Evolutionary conservation across 2,797 vertebrate species (phyloP), one percentile per base, ranked within the genome.

Genomic region (Hoplostethus mediterraneus): DNA sequence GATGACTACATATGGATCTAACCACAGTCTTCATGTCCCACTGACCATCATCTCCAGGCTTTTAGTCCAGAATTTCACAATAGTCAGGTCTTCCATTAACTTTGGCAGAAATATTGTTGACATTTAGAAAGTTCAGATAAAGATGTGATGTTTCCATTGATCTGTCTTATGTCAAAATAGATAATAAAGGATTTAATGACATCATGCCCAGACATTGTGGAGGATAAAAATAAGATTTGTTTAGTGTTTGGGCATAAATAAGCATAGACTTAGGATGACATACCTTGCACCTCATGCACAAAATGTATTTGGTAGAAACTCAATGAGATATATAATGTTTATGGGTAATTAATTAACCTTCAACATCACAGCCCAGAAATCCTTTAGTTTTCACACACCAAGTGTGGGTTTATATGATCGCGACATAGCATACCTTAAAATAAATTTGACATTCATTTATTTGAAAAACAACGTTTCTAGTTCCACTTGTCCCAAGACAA

Each of bases 391-490:
- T 49, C 8, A 13, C 45, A 13, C 45, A 16, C 3, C 3, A 6
- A 1, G 42, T 14, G 59, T 52, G 38, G 51, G 47, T 54, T 68
- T 58, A 61, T 31, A 79, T 77, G 57, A 72, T 14, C 30, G 63
- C 69, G 77, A 88, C 65, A 67, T 73, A 67, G 58, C 65, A 82
- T 73, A 81, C 70, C 49, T 79, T 81, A 67, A 82, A 86, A 81
- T 80, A 60, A 85, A 84, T 79, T 88, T 65, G 80, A 93, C 89
- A 91, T 88, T 91, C 83, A 85, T 90, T 89, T 89, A 91, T 90
- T 87, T 84, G 77, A 59, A 75, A 67, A 85, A 81, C 63, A 90
- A 85, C 64, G 79, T 89, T 87, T 87, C 86, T 80, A 86, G 81
- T 89, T 87, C 64, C 71, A 85, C 54, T 67, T 54, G 52, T 84